phyloP scores from a whole-genome alignment of 2,888 invertebrate species.

The Dasysyrphus albostriatus region DNA sequence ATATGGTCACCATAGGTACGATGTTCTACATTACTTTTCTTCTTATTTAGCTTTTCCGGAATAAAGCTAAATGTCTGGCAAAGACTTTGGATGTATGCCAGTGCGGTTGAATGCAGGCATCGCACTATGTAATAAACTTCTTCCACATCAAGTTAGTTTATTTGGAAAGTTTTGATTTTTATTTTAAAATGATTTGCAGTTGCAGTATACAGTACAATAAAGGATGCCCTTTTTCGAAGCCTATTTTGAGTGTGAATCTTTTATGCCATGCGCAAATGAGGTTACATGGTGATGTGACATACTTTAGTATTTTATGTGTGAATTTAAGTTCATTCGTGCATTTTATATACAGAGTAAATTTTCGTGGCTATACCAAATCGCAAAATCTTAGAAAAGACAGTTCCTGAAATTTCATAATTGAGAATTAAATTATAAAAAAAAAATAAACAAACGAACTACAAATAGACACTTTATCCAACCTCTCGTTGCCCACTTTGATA shows the following conservation, averaged over 20 bases:
- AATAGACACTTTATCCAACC: too few relatives aligned
- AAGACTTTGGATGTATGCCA: conserved; percentile 2
- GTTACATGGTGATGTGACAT: neutral
- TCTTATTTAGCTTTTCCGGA: neutral
- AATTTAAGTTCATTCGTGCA: neutral
- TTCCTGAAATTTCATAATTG: too few relatives aligned
- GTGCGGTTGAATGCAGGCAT: conserved; percentile 12
- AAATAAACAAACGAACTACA: too few relatives aligned
- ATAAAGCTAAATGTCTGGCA: conserved; percentile 26
- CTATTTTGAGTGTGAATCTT: conserved; percentile 5
- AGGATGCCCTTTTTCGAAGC: neutral
- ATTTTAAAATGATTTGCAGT: neutral
- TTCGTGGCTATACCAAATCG: too few relatives aligned
- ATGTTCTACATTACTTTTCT: neutral
- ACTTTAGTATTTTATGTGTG: neutral
- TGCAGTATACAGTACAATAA: neutral
- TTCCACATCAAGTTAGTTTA: conserved; percentile 3
- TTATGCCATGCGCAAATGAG: neutral
- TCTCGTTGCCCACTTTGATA: too few relatives aligned
- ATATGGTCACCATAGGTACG: conserved; percentile 6
- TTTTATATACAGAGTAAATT: too few relatives aligned
- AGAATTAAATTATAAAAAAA: too few relatives aligned
- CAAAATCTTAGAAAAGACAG: too few relatives aligned
- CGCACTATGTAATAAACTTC: conserved; percentile 3
- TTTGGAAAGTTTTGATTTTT: conserved; percentile 25